Evolutionary conservation across 2,797 vertebrate species (phyloP).

Genomic region (Octomys mimax): DNA sequence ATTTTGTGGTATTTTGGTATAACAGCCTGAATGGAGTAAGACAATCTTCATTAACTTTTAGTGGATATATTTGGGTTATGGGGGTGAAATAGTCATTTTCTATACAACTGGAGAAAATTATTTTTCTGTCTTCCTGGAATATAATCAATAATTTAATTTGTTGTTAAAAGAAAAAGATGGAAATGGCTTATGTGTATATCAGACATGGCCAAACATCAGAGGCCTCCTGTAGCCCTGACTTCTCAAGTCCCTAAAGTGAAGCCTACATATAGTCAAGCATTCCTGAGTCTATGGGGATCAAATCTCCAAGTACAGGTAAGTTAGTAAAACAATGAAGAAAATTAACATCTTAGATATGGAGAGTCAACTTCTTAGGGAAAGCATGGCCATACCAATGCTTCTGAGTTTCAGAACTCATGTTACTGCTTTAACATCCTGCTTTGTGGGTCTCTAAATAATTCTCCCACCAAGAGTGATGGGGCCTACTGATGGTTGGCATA

Average conservation of each 20-base stretch:
- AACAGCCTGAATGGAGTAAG: not conserved
- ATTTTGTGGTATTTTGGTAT: not conserved
- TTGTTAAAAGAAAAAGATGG: not conserved
- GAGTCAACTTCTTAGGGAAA: not conserved
- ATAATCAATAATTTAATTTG: not conserved
- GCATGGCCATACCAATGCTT: not conserved
- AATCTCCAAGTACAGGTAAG: not conserved
- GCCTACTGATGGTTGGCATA: not conserved
- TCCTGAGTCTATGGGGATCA: not conserved
- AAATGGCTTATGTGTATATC: not conserved
- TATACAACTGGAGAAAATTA: not conserved
- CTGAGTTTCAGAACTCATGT: not conserved
- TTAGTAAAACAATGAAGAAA: not conserved
- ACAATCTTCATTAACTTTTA: constrained; percentile 24
- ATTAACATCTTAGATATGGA: not conserved
- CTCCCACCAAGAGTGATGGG: not conserved
- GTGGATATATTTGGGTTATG: not conserved
- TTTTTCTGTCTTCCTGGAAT: not conserved
- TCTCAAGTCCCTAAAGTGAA: not conserved
- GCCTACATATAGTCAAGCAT: not conserved
- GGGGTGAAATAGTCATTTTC: not conserved
- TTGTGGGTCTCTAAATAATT: not conserved
- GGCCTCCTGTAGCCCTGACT: not conserved
- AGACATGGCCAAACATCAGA: not conserved
- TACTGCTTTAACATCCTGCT: not conserved